A percentile compares a stretch with the other conserved stretches of the same genome.
Conservation (phyloP, 92 coral and sea anemone genomes). For the Diadumene lineata region DNA sequence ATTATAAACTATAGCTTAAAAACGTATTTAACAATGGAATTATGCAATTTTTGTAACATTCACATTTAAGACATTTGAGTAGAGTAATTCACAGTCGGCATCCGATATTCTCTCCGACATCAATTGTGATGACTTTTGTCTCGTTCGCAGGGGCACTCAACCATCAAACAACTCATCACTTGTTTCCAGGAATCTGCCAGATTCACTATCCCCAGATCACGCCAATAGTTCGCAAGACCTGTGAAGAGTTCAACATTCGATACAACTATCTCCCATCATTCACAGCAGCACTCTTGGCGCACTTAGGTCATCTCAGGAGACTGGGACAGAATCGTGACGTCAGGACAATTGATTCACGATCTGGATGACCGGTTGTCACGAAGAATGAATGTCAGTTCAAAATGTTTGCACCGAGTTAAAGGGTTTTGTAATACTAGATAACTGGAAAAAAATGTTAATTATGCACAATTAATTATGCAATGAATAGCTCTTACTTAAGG, state of each 20-base stretch:
- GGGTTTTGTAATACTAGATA: too few relatives aligned
- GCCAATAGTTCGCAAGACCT: constrained; percentile 68
- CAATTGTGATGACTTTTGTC: too few relatives aligned
- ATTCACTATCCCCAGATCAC: constrained; percentile 79
- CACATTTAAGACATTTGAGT: too few relatives aligned
- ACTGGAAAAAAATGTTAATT: too few relatives aligned
- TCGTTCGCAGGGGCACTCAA: constrained; percentile 67
- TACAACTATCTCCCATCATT: constrained; percentile 76
- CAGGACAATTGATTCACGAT: constrained; percentile 3
- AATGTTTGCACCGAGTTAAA: not conserved
- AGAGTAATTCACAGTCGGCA: too few relatives aligned
- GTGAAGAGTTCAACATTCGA: constrained; percentile 78
- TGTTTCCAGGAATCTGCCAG: constrained; percentile 80
- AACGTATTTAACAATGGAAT: too few relatives aligned
- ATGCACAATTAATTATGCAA: too few relatives aligned
- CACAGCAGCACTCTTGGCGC: constrained; percentile 71
- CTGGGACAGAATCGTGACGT: constrained; percentile 52
- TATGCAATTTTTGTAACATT: too few relatives aligned
- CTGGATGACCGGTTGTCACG: not conserved
- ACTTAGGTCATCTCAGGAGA: constrained; percentile 71
- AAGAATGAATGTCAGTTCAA: not conserved
- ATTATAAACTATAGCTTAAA: too few relatives aligned
- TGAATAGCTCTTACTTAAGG: too few relatives aligned
- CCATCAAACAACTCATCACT: constrained; percentile 80
- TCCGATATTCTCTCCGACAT: too few relatives aligned